These are phyloP conservation scores for Ranitomeya variabilis DNA, from an alignment of 2,113 vertebrate genomes.

Conservation along the genomic window DNA sequence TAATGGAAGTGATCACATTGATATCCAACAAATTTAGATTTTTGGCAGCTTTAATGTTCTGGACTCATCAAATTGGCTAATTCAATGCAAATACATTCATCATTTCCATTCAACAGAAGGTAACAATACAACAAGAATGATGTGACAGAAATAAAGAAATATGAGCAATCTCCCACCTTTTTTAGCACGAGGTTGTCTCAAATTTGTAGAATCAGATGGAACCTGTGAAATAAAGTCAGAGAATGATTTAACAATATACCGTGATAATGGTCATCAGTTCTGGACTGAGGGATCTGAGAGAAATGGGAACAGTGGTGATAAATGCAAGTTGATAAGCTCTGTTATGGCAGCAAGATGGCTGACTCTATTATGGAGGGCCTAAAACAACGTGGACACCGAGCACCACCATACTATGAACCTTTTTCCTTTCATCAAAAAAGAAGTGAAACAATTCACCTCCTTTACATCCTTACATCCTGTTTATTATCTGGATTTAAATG, in stretches of 20 bases:
- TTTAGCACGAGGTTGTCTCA: constrained; percentile 45
- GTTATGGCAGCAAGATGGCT: neutral
- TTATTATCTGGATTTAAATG: too few species aligned
- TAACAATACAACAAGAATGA: neutral
- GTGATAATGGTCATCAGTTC: neutral
- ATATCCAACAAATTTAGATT: too few species aligned
- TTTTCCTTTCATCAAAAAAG: neutral
- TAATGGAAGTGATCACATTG: too few species aligned
- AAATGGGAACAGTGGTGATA: neutral
- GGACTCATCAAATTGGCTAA: too few species aligned
- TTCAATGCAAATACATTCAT: too few species aligned
- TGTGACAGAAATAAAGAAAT: neutral
- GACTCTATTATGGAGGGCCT: neutral
- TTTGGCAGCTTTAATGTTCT: too few species aligned
- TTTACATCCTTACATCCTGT: too few species aligned
- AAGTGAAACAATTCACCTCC: too few species aligned
- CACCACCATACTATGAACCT: neutral
- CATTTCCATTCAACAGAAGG: too few species aligned
- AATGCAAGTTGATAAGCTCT: neutral
- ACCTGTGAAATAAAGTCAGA: constrained; percentile 7
- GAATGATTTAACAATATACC: neutral
- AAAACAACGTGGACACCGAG: neutral
- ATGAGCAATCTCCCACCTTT: constrained; percentile 8
- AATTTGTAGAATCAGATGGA: constrained; percentile 11
- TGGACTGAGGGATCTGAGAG: neutral